Base-by-base conservation (phyloP, 2,888 invertebrate species). In the Meteorus cinctellus region DNA sequence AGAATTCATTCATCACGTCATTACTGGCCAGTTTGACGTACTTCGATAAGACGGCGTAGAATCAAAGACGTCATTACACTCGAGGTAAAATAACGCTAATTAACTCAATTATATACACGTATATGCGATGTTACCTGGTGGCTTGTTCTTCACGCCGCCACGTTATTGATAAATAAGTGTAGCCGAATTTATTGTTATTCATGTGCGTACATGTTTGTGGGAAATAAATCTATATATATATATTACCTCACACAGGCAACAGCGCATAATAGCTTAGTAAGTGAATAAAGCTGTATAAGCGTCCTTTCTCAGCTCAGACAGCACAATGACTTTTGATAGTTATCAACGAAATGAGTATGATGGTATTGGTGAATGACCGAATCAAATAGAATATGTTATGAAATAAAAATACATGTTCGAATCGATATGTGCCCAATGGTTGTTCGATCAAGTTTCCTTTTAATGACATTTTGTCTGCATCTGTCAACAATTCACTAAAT, bases 21-120 rank as follows among this genome's bases (percentile, higher is more conserved):
- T 55, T 65, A 59, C n/a, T 65, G 41, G 70, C 65, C 45, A 65
- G 63, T 70, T 71, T 75, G 16, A 36, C 60, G 62, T 19, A n/a
- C 5, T 27, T 60, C 12, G 34, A 41, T 48, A 41, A 68, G 75
- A 51, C 75, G 48, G 66, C 74, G 60, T 67, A 79, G 77, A 77
- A 78, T 77, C 60, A 80, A 80, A 79, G 81, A 80, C 82, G 82
- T 81, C 82, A 82, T 80, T 74, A 74, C 63, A 55, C 59, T 71
- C 76, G 70, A 76, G 70, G 75, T 76, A 72, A 75, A 71, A 59
- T 71, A 55, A 77, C 68, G 75, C 72, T 82, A 82, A 82, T 82
- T 82, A 81, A 79, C 79, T 72, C 63, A 76, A 74, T 71, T 79
- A 77, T 77, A 68, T 75, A 63, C 76, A 48, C 72, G 19, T 51